Conservation (phyloP, 1,140 invertebrate species). For the Oryzaephilus surinamensis region DNA sequence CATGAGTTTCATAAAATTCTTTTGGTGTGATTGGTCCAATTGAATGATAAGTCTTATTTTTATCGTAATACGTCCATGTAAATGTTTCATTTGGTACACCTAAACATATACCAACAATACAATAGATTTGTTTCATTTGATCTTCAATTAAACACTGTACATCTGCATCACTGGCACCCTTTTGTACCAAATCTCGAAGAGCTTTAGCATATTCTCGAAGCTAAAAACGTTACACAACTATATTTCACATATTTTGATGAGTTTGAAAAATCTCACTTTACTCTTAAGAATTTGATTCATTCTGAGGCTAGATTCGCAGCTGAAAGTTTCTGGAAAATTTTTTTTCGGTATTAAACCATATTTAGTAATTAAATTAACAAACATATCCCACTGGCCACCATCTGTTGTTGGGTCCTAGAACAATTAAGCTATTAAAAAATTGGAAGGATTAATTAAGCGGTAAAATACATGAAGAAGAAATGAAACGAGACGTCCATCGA, state of each 20-base stretch:
- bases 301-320: constrained; percentile 56
- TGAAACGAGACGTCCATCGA: constrained; percentile 66
- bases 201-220: constrained; percentile 71
- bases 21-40: constrained; percentile 66
- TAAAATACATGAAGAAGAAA: constrained; percentile 57
- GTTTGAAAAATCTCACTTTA: constrained; percentile 54
- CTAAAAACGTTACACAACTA: no score
- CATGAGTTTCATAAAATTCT: constrained; percentile 71
- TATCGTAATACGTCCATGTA: constrained; percentile 82
- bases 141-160: constrained; percentile 48
- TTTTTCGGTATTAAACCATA: constrained; percentile 82
- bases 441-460: background rate
- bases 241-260: constrained; percentile 9
- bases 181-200: constrained; percentile 50
- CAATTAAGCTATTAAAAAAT: constrained; percentile 2
- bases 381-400: constrained; percentile 89
- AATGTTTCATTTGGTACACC: constrained; percentile 72
- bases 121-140: constrained; percentile 67
- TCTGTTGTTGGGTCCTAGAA: constrained; percentile 63
- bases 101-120: constrained; percentile 69
- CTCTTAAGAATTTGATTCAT: constrained; percentile 71
- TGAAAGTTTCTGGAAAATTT: constrained; percentile 74
- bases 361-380: constrained; percentile 75
- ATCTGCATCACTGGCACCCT: constrained; percentile 44
- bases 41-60: constrained; percentile 64